These are phyloP conservation scores for Cricetomys ansorgei DNA, from an alignment of 2,113 vertebrate genomes.

Conservation along the genomic window DNA sequence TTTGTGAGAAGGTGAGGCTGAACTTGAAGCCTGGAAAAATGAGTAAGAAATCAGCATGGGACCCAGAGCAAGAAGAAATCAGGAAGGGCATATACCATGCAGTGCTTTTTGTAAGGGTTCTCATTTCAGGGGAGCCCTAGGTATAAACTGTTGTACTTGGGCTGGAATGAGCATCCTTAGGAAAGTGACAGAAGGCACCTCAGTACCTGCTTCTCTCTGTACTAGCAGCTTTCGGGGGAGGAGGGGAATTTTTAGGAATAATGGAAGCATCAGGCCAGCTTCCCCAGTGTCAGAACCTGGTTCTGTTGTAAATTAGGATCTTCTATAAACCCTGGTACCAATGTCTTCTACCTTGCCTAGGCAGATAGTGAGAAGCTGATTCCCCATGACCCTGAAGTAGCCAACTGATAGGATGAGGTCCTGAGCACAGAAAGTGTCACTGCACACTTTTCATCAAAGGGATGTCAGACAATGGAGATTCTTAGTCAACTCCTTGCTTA, in stretches of 20 bases:
- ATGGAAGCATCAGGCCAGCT: neutral
- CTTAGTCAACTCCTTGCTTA: neutral
- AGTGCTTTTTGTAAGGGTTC: neutral
- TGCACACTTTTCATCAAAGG: neutral
- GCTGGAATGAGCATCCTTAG: neutral
- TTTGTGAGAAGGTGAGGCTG: neutral
- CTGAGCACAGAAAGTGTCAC: neutral
- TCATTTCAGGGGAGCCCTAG: neutral
- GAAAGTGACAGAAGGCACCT: fast-evolving
- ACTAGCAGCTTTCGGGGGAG: neutral
- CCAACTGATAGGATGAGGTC: neutral
- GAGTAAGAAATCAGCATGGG: neutral
- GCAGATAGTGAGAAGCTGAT: neutral
- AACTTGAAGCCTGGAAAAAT: neutral
- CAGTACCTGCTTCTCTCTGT: neutral
- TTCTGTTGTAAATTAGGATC: neutral
- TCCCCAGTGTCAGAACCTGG: neutral
- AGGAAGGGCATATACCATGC: fast-evolving
- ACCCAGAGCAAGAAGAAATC: neutral
- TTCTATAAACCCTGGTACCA: neutral
- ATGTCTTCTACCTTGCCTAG: neutral
- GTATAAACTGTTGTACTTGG: fast-evolving
- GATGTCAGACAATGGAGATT: neutral
- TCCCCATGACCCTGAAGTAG: neutral
- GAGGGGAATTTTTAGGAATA: neutral